Evolutionary conservation across 2,797 vertebrate genomes (phyloP).

Genomic region (Australoheros facetus): DNA sequence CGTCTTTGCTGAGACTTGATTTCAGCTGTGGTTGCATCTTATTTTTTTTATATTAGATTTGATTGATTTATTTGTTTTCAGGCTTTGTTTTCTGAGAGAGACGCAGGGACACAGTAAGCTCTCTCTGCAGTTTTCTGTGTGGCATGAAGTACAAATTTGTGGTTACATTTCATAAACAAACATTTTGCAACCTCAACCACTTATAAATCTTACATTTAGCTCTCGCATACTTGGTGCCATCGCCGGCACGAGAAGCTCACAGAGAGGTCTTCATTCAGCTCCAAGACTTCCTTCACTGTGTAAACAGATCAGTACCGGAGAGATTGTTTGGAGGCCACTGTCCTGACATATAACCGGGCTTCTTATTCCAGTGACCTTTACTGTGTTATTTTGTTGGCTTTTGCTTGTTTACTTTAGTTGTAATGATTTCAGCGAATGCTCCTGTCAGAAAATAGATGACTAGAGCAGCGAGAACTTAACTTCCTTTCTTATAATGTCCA

Average conservation of each 20-base stretch:
- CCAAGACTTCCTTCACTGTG: slow-evolving; percentile 1
- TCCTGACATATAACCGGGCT: neutral
- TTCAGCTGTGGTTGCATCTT: neutral
- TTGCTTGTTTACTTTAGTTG: slow-evolving; percentile 5
- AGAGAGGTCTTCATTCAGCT: slow-evolving; percentile 12
- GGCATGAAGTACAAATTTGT: slow-evolving; percentile 25
- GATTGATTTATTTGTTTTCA: neutral
- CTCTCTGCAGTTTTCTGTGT: slow-evolving; percentile 16
- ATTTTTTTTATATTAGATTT: neutral
- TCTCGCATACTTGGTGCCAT: slow-evolving; percentile 4
- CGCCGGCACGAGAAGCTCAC: slow-evolving; percentile 7
- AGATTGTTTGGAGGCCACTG: neutral
- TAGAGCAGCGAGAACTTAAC: neutral
- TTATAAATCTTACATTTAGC: slow-evolving; percentile 31
- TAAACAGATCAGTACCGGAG: slow-evolving; percentile 10
- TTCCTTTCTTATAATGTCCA: neutral
- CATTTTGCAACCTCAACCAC: slow-evolving; percentile 25
- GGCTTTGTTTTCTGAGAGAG: neutral
- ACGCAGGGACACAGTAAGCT: neutral
- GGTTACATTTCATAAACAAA: slow-evolving; percentile 47
- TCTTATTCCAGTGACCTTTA: slow-evolving; percentile 6
- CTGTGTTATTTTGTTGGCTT: slow-evolving; percentile 4
- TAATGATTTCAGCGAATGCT: neutral
- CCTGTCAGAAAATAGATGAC: neutral
- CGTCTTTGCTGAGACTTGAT: neutral